A percentile compares a stretch with the other conserved stretches of the same genome.
phyloP scores from a whole-genome alignment of 2,888 invertebrate genomes.

The Agapostemon virescens region DNA sequence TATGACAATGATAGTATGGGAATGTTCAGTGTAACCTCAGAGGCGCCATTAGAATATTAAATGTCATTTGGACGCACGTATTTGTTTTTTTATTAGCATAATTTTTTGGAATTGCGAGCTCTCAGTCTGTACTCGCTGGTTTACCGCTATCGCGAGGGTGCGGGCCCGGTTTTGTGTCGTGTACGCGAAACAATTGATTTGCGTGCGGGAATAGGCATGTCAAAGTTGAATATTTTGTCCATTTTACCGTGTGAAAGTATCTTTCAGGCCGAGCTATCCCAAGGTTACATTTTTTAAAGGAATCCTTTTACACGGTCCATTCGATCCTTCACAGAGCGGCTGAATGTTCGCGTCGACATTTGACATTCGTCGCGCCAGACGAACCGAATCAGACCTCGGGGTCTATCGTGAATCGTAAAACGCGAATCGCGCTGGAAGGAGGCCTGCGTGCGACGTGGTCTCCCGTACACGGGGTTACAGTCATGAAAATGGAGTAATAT shows the following conservation, averaged over 20 bases:
- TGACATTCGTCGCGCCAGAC: conserved; percentile 61
- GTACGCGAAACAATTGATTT: conserved; percentile 4
- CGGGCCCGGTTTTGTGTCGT: background rate
- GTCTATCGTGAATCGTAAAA: conserved; percentile 52
- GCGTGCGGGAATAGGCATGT: conserved; percentile 6
- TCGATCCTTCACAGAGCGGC: conserved; percentile 37
- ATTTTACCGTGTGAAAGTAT: conserved; percentile 49
- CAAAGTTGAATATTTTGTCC: conserved; percentile 25
- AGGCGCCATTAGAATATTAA: no score
- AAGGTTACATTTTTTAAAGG: conserved; percentile 56
- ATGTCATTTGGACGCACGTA: no score
- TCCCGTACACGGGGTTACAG: conserved; percentile 25
- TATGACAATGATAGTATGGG: no score
- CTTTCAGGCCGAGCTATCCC: conserved; percentile 45
- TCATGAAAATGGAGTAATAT: conserved; percentile 31
- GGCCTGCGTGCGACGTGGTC: conserved; percentile 29
- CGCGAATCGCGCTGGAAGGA: conserved; percentile 38
- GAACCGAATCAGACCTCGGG: conserved; percentile 58
- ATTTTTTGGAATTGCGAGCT: background rate
- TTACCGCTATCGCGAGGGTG: background rate
- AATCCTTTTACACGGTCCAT: conserved; percentile 56
- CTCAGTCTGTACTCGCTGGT: background rate
- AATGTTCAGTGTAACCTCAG: no score
- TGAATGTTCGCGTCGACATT: conserved; percentile 56
- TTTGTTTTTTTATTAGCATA: background rate